Percentiles rank a stretch among this genome's conserved stretches.
Evolutionary conservation across 2,888 invertebrate genomes (phyloP).

Genomic region (Volucella bombylans): DNA sequence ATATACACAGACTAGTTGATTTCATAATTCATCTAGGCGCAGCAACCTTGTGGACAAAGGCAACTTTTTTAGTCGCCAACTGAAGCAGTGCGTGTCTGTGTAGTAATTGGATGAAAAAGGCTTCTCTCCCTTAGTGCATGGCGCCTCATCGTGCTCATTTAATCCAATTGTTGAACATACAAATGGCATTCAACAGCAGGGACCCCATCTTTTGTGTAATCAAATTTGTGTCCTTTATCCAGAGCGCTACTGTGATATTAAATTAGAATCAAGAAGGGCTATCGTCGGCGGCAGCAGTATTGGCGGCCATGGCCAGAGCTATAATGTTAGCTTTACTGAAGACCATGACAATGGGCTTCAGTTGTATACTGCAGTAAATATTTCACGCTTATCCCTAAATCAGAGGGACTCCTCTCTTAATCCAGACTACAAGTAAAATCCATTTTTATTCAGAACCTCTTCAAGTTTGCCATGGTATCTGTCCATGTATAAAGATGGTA

Average conservation of each 20-base stretch:
- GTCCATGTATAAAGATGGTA: background rate
- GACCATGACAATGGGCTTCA: conserved; percentile 42
- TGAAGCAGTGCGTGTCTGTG: conserved; percentile 26
- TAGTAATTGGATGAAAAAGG: conserved; percentile 47
- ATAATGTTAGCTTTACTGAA: background rate
- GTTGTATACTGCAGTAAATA: conserved; percentile 58
- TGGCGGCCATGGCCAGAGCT: background rate
- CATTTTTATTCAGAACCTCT: conserved; percentile 40
- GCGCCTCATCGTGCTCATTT: conserved; percentile 30
- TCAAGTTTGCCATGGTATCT: conserved; percentile 15
- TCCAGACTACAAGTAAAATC: conserved; percentile 37
- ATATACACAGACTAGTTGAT: no score
- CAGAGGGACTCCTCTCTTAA: conserved; percentile 27
- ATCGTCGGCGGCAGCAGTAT: conserved; percentile 1
- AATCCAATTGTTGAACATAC: conserved; percentile 66
- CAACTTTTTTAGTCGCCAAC: conserved; percentile 3
- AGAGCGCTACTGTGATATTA: conserved; percentile 46
- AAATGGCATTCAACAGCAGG: conserved; percentile 52
- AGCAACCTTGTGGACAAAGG: no score
- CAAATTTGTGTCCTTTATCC: conserved; percentile 60
- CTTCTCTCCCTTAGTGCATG: conserved; percentile 6
- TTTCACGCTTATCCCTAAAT: conserved; percentile 56
- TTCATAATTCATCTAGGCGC: no score
- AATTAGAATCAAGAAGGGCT: conserved; percentile 66
- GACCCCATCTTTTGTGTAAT: conserved; percentile 46